phyloP scores from a whole-genome alignment of 2,888 invertebrate species.

The Aelia acuminata region DNA sequence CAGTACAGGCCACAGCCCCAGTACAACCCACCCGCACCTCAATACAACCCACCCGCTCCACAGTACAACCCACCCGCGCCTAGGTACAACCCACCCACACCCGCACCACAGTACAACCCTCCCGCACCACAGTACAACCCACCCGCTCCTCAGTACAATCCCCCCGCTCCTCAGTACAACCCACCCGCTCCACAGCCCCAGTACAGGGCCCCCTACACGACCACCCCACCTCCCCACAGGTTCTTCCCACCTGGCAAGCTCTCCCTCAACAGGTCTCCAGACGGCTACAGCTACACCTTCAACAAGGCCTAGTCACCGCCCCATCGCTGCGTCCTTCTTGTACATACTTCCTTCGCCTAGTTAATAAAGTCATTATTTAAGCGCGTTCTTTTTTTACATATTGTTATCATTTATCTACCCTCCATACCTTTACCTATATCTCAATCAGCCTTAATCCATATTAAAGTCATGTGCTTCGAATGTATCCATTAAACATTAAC shows the following conservation, averaged over 20 bases:
- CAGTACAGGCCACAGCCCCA: conserved; percentile 67
- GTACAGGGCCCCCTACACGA: conserved; percentile 69
- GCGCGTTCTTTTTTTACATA: conserved; percentile 40
- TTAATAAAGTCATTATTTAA: conserved; percentile 60
- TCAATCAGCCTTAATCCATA: no score
- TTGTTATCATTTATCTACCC: background rate
- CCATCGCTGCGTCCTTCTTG: conserved; percentile 60
- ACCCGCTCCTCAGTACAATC: conserved; percentile 71
- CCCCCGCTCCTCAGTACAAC: conserved; percentile 68
- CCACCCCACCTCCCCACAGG: conserved; percentile 80
- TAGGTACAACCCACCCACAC: conserved; percentile 66
- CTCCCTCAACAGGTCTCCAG: conserved; percentile 87
- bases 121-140: conserved; percentile 70
- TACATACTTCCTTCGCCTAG: conserved; percentile 63
- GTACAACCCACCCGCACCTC: conserved; percentile 70
- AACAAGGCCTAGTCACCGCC: conserved; percentile 66
- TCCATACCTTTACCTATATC: background rate
- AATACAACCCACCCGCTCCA: conserved; percentile 69
- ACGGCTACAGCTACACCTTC: conserved; percentile 84
- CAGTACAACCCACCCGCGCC: conserved; percentile 67
- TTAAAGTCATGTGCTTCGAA: no score
- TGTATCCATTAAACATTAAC: no score
- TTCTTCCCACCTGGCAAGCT: conserved; percentile 90
- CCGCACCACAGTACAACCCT: conserved; percentile 68
- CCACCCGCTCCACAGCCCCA: conserved; percentile 67